Evolutionary conservation across 1,140 invertebrate genomes (phyloP).

Genomic region (Atta colombica): DNA sequence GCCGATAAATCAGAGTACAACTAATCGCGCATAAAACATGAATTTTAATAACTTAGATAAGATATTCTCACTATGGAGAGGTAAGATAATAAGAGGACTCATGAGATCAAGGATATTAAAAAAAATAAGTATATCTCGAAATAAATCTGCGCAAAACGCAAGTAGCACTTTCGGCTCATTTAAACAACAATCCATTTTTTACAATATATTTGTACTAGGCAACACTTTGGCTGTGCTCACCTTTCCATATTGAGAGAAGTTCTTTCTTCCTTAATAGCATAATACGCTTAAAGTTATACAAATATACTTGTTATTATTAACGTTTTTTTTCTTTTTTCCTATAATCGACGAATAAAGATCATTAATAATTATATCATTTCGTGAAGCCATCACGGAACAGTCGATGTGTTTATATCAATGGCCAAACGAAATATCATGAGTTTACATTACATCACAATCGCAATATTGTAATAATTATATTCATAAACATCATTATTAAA

Average conservation of each 20-base stretch:
- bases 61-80: constrained; percentile 75
- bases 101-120: constrained; percentile 54
- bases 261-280: constrained; percentile 69
- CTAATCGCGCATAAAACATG: constrained; percentile 71
- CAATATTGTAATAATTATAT: constrained; percentile 70
- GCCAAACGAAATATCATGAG: constrained; percentile 53
- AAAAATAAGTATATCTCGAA: constrained; percentile 49
- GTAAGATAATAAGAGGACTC: constrained; percentile 67
- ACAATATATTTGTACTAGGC: constrained; percentile 71
- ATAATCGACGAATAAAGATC: constrained; percentile 46
- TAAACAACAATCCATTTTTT: constrained; percentile 55
- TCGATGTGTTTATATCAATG: constrained; percentile 72
- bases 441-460: constrained; percentile 70
- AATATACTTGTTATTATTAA: constrained; percentile 72
- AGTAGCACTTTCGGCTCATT: constrained; percentile 58
- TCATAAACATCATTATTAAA: constrained; percentile 70
- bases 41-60: constrained; percentile 71
- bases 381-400: constrained; percentile 53
- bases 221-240: constrained; percentile 67
- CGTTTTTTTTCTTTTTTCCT: constrained; percentile 12
- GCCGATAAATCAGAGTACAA: constrained; percentile 77
- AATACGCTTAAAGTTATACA: constrained; percentile 63
- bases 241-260: constrained; percentile 76
- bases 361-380: constrained; percentile 51
- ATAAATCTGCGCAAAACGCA: constrained; percentile 52